phyloP scores from a whole-genome alignment of 2,113 vertebrate genomes.

The Catharus fuscescens region DNA sequence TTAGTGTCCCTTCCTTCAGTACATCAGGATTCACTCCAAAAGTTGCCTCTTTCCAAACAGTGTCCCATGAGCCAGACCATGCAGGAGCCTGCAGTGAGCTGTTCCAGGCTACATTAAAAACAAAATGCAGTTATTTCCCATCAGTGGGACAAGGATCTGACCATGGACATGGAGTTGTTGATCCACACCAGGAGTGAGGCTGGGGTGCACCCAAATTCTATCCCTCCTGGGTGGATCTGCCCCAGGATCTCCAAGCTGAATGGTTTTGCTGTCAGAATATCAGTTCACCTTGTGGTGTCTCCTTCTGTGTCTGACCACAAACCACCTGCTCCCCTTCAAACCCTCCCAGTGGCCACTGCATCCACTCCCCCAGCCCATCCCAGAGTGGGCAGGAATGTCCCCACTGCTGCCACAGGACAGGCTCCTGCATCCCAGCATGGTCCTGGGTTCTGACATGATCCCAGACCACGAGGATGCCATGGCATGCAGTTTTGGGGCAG shows the following conservation, averaged over 20 bases:
- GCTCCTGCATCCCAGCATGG: not conserved
- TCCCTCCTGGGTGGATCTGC: not conserved
- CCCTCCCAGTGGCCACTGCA: not conserved
- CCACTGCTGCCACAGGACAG: not conserved
- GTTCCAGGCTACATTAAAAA: not conserved
- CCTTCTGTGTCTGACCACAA: not conserved
- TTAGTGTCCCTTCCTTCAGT: not conserved
- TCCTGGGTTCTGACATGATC: not conserved
- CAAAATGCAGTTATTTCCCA: not conserved
- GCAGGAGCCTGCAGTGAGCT: not conserved
- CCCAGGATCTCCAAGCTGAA: not conserved
- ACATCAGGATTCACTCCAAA: not conserved
- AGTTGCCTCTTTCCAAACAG: not conserved
- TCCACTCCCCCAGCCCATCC: not conserved
- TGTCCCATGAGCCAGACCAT: rapidly evolving
- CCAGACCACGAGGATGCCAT: not conserved
- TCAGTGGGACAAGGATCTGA: not conserved
- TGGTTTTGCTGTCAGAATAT: not conserved
- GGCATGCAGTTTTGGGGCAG: not conserved
- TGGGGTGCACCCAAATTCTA: not conserved
- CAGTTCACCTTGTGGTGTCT: not conserved
- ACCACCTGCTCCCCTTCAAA: not conserved
- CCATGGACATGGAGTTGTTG: not conserved
- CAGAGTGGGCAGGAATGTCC: not conserved
- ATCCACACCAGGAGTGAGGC: not conserved